Base-by-base conservation (phyloP, 2,888 invertebrate genomes). In the Diplolepis rosae region DNA sequence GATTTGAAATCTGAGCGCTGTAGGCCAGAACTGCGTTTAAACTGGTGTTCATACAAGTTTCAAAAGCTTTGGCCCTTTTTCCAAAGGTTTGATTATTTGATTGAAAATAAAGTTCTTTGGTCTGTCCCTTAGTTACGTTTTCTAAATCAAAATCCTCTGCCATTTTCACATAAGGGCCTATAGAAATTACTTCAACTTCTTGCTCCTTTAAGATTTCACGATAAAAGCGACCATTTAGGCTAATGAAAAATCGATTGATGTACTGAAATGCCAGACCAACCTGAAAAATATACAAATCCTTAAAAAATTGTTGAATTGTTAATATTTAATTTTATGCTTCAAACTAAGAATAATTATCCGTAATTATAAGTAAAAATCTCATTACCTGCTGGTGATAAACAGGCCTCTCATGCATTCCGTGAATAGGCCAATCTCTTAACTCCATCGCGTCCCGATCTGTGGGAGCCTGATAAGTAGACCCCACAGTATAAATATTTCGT, bases 341-440 rank as follows among this genome's bases (percentile, higher is more conserved):
- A 45, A 18, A 18, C 1, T 2, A 7, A 6, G n/a, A n/a, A n/a
- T n/a, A n/a, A 18, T 45, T 18, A 3, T 45, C 18, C 5, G 2
- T 3, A 18, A 11, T 18, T 1, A 9, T 39, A 24, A 35, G 45
- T 22, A 15, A 7, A 13, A 28, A 27, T 27, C 32, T 27, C 56
- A 42, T 72, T 74, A 82, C 87, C 77, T 84, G 82, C 0, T 84
- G 83, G 80, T 88, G 87, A 66, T 81, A 88, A 28, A 87, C 79
- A 0, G 88, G 88, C 42, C 88, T 78, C 69, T 88, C 88, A 65
- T 88, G 85, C 88, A 88, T 88, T 50, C 88, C 88, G 72, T 88
- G 87, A 2, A 77, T 82, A 0, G 88, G 88, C 88, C 88, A 88
- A 24, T 85, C 83, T 48, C 83, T 87, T 85, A 85, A 86, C 68